Percentiles rank a stretch among this genome's conserved stretches.
phyloP scores from a whole-genome alignment of 2,113 vertebrate genomes.

The Pangasianodon hypophthalmus region DNA sequence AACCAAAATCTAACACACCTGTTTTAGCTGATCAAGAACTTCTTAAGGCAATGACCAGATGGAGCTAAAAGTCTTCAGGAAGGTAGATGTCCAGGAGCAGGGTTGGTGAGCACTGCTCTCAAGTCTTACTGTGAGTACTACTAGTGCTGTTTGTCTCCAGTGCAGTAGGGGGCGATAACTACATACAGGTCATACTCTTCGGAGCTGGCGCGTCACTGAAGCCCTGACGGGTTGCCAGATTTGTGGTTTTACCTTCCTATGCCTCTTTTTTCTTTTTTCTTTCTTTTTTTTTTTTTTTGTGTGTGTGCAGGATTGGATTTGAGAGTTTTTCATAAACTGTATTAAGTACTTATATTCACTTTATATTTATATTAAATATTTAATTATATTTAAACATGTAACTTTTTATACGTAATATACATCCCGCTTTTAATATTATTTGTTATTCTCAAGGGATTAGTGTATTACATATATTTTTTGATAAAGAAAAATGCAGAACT shows the following conservation, averaged over 20 bases:
- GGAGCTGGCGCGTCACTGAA: background rate
- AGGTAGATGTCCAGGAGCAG: no score
- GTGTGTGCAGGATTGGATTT: no score
- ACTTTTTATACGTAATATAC: background rate
- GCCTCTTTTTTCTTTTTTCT: background rate
- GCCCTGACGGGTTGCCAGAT: background rate
- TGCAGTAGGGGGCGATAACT: background rate
- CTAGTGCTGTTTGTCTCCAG: background rate
- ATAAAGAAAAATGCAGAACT: background rate
- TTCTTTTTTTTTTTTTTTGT: background rate
- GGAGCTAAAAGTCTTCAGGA: no score
- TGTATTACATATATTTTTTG: background rate
- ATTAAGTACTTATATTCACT: background rate
- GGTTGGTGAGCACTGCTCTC: no score
- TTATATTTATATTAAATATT: background rate
- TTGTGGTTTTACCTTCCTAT: fast-evolving
- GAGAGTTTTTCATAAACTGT: background rate
- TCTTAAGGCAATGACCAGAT: no score
- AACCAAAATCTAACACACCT: no score
- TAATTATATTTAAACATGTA: background rate
- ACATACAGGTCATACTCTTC: no score
- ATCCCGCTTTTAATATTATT: no score
- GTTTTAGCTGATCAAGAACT: no score
- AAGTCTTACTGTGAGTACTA: background rate
- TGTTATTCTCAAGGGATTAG: background rate